Conservation (phyloP, 2,888 invertebrate species). For the Apoda limacodes region DNA sequence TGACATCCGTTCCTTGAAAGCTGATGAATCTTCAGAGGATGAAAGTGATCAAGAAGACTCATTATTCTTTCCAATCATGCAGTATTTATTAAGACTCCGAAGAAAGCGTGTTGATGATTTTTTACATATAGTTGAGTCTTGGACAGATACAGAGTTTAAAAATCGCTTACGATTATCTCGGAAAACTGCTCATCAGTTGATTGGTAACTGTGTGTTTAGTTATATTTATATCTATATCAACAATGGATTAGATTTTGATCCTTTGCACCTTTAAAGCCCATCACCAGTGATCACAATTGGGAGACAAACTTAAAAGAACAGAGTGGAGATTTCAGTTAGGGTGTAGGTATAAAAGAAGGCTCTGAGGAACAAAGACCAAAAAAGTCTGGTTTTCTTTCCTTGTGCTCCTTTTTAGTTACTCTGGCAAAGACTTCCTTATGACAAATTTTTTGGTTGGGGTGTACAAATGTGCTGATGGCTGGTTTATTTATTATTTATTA, state of each 20-base stretch:
- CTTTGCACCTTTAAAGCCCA: no score
- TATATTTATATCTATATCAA: background rate
- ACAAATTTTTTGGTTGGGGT: no score
- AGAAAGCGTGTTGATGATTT: constrained; percentile 42
- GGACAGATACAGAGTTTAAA: constrained; percentile 42
- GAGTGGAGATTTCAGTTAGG: no score
- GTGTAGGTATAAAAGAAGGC: no score
- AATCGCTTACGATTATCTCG: constrained; percentile 37
- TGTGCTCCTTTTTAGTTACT: no score
- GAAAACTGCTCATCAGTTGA: constrained; percentile 33
- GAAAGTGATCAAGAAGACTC: constrained; percentile 30
- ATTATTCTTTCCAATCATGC: constrained; percentile 43
- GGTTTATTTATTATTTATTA: no score
- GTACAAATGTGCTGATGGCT: no score
- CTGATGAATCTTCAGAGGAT: constrained; percentile 25
- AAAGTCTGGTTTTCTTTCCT: background rate
- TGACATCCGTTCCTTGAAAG: constrained; percentile 26
- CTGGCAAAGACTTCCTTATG: no score
- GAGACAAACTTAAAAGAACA: no score
- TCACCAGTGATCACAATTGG: no score
- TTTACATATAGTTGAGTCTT: constrained; percentile 42
- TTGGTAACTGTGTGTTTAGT: constrained; percentile 28
- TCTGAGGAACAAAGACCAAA: no score
- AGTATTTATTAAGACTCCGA: constrained; percentile 34
- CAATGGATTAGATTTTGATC: no score